A percentile compares a stretch with the other conserved stretches of the same genome.
Evolutionary conservation across 92 coral and sea anemone species (phyloP).

Genomic region (Micromussa lordhowensis): DNA sequence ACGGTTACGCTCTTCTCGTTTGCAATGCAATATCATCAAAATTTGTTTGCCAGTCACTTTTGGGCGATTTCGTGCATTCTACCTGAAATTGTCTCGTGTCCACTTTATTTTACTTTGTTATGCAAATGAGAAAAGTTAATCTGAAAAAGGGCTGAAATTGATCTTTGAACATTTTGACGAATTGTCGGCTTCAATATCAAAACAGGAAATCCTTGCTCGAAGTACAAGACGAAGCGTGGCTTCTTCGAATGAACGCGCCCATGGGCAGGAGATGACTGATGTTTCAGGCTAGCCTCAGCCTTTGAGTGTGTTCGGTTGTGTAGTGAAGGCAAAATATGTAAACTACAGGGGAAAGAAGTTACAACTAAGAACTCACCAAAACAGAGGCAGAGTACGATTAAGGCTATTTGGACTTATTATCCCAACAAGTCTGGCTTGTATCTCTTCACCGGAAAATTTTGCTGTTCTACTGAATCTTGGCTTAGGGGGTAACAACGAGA

Average conservation of each 20-base stretch:
- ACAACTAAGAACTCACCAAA: neutral
- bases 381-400: neutral
- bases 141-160: neutral
- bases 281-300: too few relatives aligned
- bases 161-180: neutral
- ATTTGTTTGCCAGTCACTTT: too few relatives aligned
- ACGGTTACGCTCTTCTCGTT: too few relatives aligned
- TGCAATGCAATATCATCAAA: too few relatives aligned
- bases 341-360: neutral
- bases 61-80: too few relatives aligned
- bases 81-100: neutral
- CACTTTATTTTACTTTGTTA: neutral
- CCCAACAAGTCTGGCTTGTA: conserved; percentile 52
- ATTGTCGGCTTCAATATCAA: neutral
- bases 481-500: conserved; percentile 18
- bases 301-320: too few relatives aligned
- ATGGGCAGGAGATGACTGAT: too few relatives aligned
- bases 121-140: neutral
- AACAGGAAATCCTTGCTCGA: neutral
- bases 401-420: conserved; percentile 52
- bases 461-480: conserved; percentile 38
- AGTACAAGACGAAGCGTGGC: neutral
- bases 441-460: conserved; percentile 29
- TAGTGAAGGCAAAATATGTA: neutral
- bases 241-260: conserved; percentile 12